Evolutionary conservation across 2,113 vertebrate species (phyloP).

Genomic region (Aspidoscelis tigris): DNA sequence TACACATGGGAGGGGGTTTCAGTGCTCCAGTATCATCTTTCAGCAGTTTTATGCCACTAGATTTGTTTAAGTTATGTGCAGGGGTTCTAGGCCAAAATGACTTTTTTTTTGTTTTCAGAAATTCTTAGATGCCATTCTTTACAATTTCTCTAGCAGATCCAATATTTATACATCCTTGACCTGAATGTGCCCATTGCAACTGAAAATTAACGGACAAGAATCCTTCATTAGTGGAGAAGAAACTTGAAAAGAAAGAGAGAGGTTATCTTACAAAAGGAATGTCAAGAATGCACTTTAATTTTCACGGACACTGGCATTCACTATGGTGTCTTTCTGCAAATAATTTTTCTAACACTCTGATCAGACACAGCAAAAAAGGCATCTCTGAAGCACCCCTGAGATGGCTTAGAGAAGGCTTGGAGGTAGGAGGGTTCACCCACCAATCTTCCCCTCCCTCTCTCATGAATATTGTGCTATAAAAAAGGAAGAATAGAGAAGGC

Average conservation of each 20-base stretch:
- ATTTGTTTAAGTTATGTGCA: background rate
- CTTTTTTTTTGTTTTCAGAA: too few relatives aligned
- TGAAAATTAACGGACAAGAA: background rate
- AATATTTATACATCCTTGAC: background rate
- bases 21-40: background rate
- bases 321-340: background rate
- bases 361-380: too few relatives aligned
- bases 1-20: background rate
- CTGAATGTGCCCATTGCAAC: background rate
- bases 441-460: too few relatives aligned
- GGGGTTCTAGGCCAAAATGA: background rate
- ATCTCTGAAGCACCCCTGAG: too few relatives aligned
- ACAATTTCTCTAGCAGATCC: background rate
- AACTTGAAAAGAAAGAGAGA: background rate
- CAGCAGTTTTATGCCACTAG: background rate
- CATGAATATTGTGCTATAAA: too few relatives aligned
- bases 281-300: background rate
- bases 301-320: background rate
- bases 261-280: background rate
- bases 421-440: too few relatives aligned
- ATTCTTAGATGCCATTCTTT: too few relatives aligned
- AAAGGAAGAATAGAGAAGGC: too few relatives aligned
- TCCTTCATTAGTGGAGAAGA: background rate
- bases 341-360: background rate
- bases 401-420: too few relatives aligned